These are phyloP conservation scores for Osedax fenrisi DNA, from an alignment of 2,888 invertebrate genomes.

Conservation along the genomic window DNA sequence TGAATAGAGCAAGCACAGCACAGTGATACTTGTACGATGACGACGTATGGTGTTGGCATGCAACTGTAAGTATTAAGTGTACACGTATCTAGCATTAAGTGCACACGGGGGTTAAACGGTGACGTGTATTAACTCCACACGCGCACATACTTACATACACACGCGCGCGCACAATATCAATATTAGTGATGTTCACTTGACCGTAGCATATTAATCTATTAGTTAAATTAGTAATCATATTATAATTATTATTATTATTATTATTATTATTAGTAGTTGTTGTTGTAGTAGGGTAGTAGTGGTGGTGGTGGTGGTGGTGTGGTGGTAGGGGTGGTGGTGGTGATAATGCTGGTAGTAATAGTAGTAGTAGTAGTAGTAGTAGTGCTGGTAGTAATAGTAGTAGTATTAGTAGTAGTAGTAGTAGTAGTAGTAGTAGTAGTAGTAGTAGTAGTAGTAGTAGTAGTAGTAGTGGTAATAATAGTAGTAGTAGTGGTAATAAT, in stretches of 20 bases:
- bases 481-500: neutral
- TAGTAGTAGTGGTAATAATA: neutral
- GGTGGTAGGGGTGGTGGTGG: neutral
- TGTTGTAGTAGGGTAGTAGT: neutral
- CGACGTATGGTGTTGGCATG: no score
- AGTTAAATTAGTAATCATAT: neutral
- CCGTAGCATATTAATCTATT: no score
- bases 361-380: neutral
- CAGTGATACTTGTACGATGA: no score
- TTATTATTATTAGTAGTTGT: neutral
- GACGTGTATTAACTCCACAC: no score
- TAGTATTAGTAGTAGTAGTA: neutral
- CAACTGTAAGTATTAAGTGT: no score
- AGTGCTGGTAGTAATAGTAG: neutral
- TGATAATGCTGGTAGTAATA: neutral
- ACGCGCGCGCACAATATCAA: no score
- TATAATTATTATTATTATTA: neutral
- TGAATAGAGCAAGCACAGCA: no score
- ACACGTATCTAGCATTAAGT: no score
- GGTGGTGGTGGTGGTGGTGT: neutral
- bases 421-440: neutral
- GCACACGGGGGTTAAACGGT: no score
- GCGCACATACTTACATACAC: no score
- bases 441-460: neutral
- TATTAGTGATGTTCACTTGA: no score